Evolutionary conservation across 1,140 invertebrate genomes (phyloP), one percentile per base, ranked within the genome.

Genomic region (Halesus radiatus): DNA sequence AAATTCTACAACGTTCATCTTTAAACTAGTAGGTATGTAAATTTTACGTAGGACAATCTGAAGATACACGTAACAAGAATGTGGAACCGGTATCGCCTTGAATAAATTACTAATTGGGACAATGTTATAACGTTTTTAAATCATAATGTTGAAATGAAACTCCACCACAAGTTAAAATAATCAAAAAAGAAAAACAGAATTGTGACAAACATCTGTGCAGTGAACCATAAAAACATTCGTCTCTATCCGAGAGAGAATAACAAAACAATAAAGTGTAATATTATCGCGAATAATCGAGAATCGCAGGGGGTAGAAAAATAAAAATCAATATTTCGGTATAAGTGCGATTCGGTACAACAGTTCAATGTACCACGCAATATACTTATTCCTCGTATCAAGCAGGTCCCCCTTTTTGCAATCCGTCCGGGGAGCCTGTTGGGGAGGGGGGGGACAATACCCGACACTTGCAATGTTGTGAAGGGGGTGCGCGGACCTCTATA

Each of bases 361-460:
- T 83, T 83, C 81, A 83, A 80, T 37, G 81, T 80, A 80, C 81
- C 53, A 76, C 62, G 81, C 81, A 80, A 83, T 83, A 83, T 79
- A 78, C 79, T 82, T 82, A 82, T 82, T 82, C 75, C 81, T 83
- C 75, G 76, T 79, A 83, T 80, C 81, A 80, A 83, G 80, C 81
- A 83, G 81, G 81, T 83, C 79, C 79, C 79, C 81, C 81, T 82
- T 82, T 82, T 82, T 76, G 81, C 81, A 82, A 82, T 80, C 68
- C 73, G 22, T 54, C 29, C 18, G 50, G 70, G 74, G 81, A 56
- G 20, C 2, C 3, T 1, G 1, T 0, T n/a, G 20, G 15, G 22
- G 16, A 23, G 0, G 52, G 0, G 23, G 37, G 53, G 74, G 53
- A 76, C 74, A 76, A 76, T 74, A 74, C 23, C 50, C 70, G 26